Conservation (phyloP, 2,888 invertebrate genomes). For the Anaspis maculata region DNA sequence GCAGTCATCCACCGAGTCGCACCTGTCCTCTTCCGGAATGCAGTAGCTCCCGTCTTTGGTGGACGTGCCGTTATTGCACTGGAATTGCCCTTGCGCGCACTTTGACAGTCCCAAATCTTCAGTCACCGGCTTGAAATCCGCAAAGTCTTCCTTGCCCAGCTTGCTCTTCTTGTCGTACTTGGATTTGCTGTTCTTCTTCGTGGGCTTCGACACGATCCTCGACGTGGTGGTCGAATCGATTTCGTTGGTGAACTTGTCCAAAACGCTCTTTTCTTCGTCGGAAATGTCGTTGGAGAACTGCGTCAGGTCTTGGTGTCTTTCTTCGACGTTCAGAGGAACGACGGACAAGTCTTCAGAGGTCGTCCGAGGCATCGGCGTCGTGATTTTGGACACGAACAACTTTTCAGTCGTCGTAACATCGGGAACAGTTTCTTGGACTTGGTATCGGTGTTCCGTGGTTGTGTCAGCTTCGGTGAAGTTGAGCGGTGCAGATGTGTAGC, state of each 20-base stretch:
- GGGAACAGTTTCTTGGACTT: conserved; percentile 29
- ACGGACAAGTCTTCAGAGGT: conserved; percentile 25
- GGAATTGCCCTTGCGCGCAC: conserved; percentile 51
- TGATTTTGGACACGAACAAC: conserved; percentile 24
- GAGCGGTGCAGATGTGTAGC: background rate
- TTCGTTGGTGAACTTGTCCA: conserved; percentile 24
- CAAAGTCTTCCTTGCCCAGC: conserved; percentile 34
- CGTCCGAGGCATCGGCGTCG: conserved; percentile 14
- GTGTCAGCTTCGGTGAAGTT: conserved; percentile 8
- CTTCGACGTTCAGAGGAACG: conserved; percentile 21
- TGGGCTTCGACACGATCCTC: conserved; percentile 10
- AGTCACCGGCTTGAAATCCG: conserved; percentile 32
- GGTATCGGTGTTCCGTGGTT: conserved; percentile 22
- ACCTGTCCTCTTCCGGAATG: conserved; percentile 43
- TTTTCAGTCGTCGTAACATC: conserved; percentile 34
- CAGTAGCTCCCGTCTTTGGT: conserved; percentile 50
- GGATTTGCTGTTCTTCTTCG: conserved; percentile 15
- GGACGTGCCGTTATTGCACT: conserved; percentile 51
- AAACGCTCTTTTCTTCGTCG: conserved; percentile 27
- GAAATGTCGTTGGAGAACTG: conserved; percentile 26
- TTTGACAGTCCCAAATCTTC: conserved; percentile 40
- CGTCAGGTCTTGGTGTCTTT: conserved; percentile 17
- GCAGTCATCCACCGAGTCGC: conserved; percentile 53
- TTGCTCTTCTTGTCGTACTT: conserved; percentile 30
- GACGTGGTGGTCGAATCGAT: conserved; percentile 8